Percentiles rank a stretch among this genome's conserved stretches.
Conservation (phyloP, 37 sponge, comb jelly and placozoan species). For the Bolinopsis microptera region DNA sequence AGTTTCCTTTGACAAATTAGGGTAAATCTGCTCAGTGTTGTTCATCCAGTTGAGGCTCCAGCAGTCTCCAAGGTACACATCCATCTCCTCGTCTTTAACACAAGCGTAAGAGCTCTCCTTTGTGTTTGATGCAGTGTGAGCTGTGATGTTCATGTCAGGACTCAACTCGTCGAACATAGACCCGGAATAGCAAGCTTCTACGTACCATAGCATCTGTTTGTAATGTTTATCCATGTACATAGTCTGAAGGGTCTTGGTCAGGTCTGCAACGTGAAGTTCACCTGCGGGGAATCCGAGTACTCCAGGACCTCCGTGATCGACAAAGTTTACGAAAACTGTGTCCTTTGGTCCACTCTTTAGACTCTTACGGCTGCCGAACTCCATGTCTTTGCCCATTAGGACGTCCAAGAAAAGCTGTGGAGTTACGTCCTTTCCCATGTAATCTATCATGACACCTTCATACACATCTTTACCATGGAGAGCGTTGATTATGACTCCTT, state of each 20-base stretch:
- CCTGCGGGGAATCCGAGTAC: conserved; percentile 76
- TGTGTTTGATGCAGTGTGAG: conserved; percentile 75
- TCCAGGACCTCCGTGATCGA: conserved; percentile 80
- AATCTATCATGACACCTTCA: conserved; percentile 74
- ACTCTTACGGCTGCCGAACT: conserved; percentile 2
- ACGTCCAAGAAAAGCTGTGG: conserved; percentile 76
- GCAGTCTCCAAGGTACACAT: conserved; percentile 78
- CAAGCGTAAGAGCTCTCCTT: conserved; percentile 77
- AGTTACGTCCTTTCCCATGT: conserved; percentile 75
- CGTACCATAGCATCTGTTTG: conserved; percentile 78
- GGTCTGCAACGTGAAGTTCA: conserved; percentile 49
- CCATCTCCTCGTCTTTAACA: conserved; percentile 69
- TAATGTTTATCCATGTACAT: background rate
- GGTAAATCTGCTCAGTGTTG: conserved; percentile 72
- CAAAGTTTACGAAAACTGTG: conserved; percentile 79
- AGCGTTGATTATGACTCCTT: conserved; percentile 38
- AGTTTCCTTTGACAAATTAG: conserved; percentile 68
- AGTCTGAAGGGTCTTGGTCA: background rate
- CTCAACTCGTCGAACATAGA: conserved; percentile 76
- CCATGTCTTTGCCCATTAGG: conserved; percentile 68
- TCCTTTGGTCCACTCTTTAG: conserved; percentile 71
- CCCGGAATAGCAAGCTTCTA: conserved; percentile 85
- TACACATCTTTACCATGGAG: conserved; percentile 72
- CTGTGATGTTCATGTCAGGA: conserved; percentile 72
- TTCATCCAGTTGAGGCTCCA: conserved; percentile 89